Base-by-base conservation (phyloP, 2,888 invertebrate species). In the Linhomoeus sp. region DNA sequence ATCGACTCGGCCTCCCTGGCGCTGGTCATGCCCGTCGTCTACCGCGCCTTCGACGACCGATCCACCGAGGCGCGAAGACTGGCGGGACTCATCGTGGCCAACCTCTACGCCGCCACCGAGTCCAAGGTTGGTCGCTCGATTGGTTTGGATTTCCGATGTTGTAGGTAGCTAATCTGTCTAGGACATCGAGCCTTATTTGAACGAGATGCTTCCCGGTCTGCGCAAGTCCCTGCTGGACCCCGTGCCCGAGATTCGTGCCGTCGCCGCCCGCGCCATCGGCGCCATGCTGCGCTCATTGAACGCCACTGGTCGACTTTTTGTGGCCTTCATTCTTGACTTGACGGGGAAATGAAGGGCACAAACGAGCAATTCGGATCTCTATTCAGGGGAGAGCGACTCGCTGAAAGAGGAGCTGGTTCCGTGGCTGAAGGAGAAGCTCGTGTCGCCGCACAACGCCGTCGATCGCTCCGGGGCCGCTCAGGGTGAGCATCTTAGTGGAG, bases 51-150 rank as follows among this genome's bases (percentile, higher is more conserved):
- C 70, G 81, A 87, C 71, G 94, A 94, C 70, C 76, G 97, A 52
- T 86, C 87, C 44, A 92, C 94, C 0, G 94, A 97, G 71, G 94
- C 90, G 0, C 75, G 97, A 58, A 88, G 94, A 72, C 92, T 94
- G 88, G 88, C 97, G 1, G 90, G 92, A 2, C 92, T 97, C 72
- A 94, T 99, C 66, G 92, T 99, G 58, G 92, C 94, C 49, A 97
- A 94, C 69, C 94, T 97, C 88, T 97, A 94, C 70, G 90, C 90
- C 1, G 72, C 99, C 41, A 94, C 94, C 0, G 94, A 94, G 70
- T 90, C 94, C 68, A 97, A 97, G 65, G 71, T 70, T 47, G 39
- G 25, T n/a, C 15, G 20, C 17, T 24, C 19, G n/a, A n/a, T n/a
- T n/a, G n/a, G n/a, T n/a, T n/a, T n/a, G n/a, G n/a, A n/a, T n/a